Conservation (phyloP, 2,113 vertebrate genomes). For the Eupsittula cactorum region DNA sequence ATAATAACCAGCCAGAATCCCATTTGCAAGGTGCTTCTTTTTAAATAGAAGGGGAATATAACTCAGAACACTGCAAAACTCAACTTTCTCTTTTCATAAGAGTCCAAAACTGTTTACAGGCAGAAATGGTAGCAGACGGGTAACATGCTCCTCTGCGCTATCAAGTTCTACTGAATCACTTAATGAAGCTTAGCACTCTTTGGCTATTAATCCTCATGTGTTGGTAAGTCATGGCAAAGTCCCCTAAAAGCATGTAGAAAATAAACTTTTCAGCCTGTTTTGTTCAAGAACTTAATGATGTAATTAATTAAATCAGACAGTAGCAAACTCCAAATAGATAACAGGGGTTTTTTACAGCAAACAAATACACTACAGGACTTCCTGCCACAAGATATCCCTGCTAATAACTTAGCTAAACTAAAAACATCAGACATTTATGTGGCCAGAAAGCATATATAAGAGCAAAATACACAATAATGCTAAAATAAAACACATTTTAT, state of each 20-base stretch:
- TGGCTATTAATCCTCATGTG: not conserved
- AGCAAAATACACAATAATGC: not conserved
- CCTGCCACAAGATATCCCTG: not conserved
- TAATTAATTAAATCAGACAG: conserved; percentile 45
- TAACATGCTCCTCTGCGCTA: not conserved
- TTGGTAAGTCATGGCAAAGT: not conserved
- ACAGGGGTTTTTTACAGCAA: not conserved
- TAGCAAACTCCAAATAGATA: conserved; percentile 28
- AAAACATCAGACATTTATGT: not conserved
- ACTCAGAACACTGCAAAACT: not conserved
- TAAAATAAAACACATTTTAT: not conserved
- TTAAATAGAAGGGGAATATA: not conserved
- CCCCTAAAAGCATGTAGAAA: not conserved
- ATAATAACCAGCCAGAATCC: not conserved
- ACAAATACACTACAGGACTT: not conserved
- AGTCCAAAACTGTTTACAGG: not conserved
- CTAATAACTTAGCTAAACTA: not conserved
- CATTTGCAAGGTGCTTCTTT: not conserved
- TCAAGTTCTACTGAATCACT: not conserved
- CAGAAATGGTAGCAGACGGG: not conserved
- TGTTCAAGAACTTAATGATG: not conserved
- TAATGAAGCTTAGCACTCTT: not conserved
- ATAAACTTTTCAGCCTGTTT: conserved; percentile 11
- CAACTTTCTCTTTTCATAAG: not conserved
- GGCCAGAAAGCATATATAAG: not conserved